A percentile compares a stretch with the other conserved stretches of the same genome.
phyloP scores from a whole-genome alignment of 2,113 vertebrate species.

The Agelaius tricolor region DNA sequence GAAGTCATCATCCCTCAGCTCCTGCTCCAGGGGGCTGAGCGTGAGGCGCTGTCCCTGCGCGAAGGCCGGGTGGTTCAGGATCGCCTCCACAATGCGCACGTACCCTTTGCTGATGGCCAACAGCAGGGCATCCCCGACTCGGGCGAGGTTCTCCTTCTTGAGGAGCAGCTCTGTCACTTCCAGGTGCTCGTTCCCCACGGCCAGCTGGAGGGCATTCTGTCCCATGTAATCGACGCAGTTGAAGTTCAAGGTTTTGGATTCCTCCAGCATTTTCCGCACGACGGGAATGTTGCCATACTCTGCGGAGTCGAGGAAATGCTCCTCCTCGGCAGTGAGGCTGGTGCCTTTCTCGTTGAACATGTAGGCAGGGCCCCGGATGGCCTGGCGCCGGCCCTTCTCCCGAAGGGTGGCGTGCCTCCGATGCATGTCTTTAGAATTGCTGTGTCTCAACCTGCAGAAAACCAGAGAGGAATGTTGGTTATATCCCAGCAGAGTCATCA shows the following conservation, averaged over 20 bases:
- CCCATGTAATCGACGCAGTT: constrained; percentile 99
- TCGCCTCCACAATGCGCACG: constrained; percentile 94
- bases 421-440: constrained; percentile 85
- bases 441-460: constrained; percentile 67
- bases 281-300: constrained; percentile 98
- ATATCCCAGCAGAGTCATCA: neutral
- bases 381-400: constrained; percentile 95
- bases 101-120: constrained; percentile 97
- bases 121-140: constrained; percentile 91
- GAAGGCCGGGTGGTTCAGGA: constrained; percentile 90
- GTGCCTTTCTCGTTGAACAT: constrained; percentile 98
- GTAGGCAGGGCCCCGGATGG: constrained; percentile 92
- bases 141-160: constrained; percentile 90
- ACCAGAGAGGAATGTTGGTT: neutral
- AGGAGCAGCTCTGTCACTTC: constrained; percentile 95
- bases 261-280: constrained; percentile 96
- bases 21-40: constrained; percentile 90
- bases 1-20: constrained; percentile 92
- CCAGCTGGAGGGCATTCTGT: constrained; percentile 92
- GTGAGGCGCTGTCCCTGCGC: constrained; percentile 87
- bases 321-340: constrained; percentile 89
- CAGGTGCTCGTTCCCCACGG: constrained; percentile 94
- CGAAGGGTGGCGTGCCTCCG: constrained; percentile 91
- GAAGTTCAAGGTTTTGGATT: constrained; percentile 94
- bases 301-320: constrained; percentile 91